Percentiles rank a stretch among this genome's conserved stretches.
phyloP scores from a whole-genome alignment of 2,797 vertebrate genomes.

The Margarornis squamiger region DNA sequence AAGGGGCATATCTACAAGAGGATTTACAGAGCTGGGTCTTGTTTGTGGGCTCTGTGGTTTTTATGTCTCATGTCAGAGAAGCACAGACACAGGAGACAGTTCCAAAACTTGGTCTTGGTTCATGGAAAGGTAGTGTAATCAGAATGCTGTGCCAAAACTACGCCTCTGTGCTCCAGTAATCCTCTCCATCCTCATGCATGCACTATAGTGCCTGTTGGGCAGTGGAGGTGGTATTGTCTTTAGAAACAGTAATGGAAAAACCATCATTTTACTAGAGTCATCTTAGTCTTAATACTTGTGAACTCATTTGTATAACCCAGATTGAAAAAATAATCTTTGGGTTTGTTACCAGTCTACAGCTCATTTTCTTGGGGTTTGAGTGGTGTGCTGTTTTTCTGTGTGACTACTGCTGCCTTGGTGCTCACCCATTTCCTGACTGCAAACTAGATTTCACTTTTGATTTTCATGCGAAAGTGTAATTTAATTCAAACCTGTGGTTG shows the following conservation, averaged over 20 bases:
- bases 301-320: not conserved
- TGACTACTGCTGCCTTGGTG: not conserved
- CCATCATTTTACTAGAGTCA: not conserved
- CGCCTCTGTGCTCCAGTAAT: not conserved
- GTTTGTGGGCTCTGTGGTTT: not conserved
- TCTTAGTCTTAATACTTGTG: not conserved
- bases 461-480: not conserved
- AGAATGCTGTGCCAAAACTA: not conserved
- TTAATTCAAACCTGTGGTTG: not conserved
- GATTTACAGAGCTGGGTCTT: not conserved
- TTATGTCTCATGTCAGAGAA: not conserved
- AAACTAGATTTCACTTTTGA: not conserved
- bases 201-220: not conserved
- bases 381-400: not conserved
- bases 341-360: not conserved
- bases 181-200: rapidly evolving
- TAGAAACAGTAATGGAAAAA: not conserved
- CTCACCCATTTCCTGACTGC: not conserved
- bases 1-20: not conserved
- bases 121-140: not conserved
- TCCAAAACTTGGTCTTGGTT: not conserved
- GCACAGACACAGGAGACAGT: not conserved
- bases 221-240: not conserved
- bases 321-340: not conserved
- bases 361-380: not conserved